Evolutionary conservation across 2,113 vertebrate species (phyloP).

Genomic region (Dinomys branickii): DNA sequence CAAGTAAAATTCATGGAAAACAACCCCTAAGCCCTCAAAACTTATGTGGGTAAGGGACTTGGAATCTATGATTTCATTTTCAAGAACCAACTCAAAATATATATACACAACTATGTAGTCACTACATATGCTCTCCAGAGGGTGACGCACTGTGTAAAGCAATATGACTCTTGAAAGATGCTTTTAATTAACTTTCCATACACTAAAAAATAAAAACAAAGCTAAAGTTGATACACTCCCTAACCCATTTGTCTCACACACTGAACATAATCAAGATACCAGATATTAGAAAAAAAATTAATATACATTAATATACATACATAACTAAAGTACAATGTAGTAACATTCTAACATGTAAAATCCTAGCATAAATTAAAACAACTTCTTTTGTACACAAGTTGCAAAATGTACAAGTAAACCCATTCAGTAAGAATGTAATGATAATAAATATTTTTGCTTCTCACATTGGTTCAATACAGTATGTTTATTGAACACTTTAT

Average conservation of each 20-base stretch:
- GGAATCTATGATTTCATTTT: constrained; percentile 15
- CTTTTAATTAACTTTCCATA: constrained; percentile 22
- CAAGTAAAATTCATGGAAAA: constrained; percentile 50
- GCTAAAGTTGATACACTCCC: neutral
- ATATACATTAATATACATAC: constrained; percentile 4
- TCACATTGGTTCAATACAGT: neutral
- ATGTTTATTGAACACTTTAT: constrained; percentile 28
- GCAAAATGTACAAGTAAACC: constrained; percentile 27
- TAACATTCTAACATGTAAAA: constrained; percentile 53
- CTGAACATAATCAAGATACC: constrained; percentile 15
- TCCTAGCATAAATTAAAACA: constrained; percentile 17
- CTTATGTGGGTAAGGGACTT: neutral
- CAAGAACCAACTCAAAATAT: neutral
- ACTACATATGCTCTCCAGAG: neutral
- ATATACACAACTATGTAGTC: neutral
- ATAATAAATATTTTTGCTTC: constrained; percentile 48
- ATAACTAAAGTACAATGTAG: constrained; percentile 13
- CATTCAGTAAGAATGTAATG: constrained; percentile 21
- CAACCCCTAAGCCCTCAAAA: constrained; percentile 33
- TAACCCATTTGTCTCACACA: neutral
- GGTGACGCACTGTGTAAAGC: neutral
- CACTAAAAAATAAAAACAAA: neutral
- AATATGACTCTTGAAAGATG: constrained; percentile 3
- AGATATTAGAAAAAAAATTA: constrained; percentile 44
- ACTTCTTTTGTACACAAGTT: constrained; percentile 31